A percentile compares a stretch with the other conserved stretches of the same genome.
phyloP scores from a whole-genome alignment of 2,888 invertebrate genomes.

The Myathropa florea region DNA sequence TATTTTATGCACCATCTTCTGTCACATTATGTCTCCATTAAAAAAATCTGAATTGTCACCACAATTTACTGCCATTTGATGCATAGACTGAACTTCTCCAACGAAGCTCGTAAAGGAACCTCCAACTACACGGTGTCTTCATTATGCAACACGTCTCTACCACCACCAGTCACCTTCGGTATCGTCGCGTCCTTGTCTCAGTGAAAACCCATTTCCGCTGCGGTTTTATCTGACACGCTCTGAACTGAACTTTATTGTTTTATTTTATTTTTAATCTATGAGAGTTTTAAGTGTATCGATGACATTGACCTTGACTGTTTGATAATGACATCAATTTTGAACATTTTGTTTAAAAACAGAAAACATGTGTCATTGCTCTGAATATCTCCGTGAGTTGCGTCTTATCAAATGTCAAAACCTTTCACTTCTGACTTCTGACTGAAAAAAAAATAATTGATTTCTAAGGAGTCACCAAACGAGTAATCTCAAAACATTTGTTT shows the following conservation, averaged over 20 bases:
- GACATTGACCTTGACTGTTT: neutral
- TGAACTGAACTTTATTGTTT: too few species aligned
- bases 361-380: constrained; percentile 16
- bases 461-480: neutral
- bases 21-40: neutral
- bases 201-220: too few species aligned
- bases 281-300: neutral
- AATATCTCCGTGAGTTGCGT: constrained; percentile 10
- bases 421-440: neutral
- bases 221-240: neutral
- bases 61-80: neutral
- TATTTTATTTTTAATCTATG: neutral
- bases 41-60: neutral
- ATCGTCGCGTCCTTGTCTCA: neutral
- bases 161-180: too few species aligned
- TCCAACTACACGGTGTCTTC: neutral
- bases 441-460: neutral
- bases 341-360: neutral
- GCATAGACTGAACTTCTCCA: neutral
- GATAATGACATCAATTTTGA: neutral
- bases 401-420: constrained; percentile 4
- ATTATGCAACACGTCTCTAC: neutral
- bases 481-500: neutral
- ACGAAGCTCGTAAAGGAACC: too few species aligned
- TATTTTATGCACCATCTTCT: neutral